Evolutionary conservation across 2,888 invertebrate species (phyloP), one percentile per base, ranked within the genome.

Genomic region (Zygogramma bicolorata): DNA sequence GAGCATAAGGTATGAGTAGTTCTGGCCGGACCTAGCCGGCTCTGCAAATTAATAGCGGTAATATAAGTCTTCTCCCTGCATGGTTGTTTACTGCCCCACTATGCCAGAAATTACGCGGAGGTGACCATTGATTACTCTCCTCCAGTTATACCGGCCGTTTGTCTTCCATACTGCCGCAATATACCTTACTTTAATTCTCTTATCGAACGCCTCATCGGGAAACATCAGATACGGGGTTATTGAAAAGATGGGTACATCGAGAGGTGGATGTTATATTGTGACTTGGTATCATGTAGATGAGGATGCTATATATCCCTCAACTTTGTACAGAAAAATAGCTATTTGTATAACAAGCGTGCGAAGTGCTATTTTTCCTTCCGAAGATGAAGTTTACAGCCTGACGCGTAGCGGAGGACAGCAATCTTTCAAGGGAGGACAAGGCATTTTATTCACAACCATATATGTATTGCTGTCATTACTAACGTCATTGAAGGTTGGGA

Each of bases 41-140:
- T 73, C 77, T 77, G 77, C 81, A 86, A 86, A 87, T 87, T 86
- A 86, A 87, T 87, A 86, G 87, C 86, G 80, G 86, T 85, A 86
- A 86, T 87, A 86, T 86, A 86, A 86, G 86, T 86, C 84, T 82
- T 83, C 84, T 80, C 83, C 80, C 79, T 81, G 79, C 83, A 82
- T 83, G 84, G 84, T 85, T 84, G 84, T 85, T 85, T 85, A 83
- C 81, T 81, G 82, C 79, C 76, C 78, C 79, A 79, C 82, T 81
- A 78, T 80, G 79, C 79, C 83, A 81, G 83, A 81, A 83, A 83
- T 83, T 83, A 81, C 84, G 80, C 71, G 81, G 80, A 83, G 82
- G 83, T 84, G 83, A 83, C 83, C 83, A 84, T 84, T 84, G 84
- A 84, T 84, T 84, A 84, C 84, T 84, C 81, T 82, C 78, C 80